Evolutionary conservation across 64 coral and sea anemone genomes (phyloP).

Genomic region (Dendronephthya gigantea): DNA sequence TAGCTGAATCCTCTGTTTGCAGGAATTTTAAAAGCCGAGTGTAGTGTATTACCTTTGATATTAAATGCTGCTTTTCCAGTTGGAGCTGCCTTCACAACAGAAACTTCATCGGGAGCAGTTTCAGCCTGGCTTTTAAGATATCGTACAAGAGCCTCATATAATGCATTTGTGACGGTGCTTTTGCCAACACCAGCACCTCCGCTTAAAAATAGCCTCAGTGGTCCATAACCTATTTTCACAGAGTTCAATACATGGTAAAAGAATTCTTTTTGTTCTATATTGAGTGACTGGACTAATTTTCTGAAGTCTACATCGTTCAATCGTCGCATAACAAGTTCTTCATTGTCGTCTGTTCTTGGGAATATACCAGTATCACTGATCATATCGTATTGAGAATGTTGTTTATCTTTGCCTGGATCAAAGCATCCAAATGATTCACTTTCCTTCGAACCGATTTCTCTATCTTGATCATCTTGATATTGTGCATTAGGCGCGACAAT

Average conservation of each 20-base stretch:
- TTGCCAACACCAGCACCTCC: slow-evolving; percentile 1
- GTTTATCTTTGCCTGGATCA: slow-evolving; percentile 39
- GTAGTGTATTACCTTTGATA: too few species aligned
- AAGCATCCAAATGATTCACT: slow-evolving; percentile 14
- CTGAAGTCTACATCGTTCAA: background rate
- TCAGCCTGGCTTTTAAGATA: background rate
- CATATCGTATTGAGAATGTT: background rate
- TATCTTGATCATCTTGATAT: slow-evolving; percentile 48
- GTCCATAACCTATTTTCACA: slow-evolving; percentile 1
- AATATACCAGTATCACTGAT: slow-evolving; percentile 10
- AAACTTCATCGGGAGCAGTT: background rate
- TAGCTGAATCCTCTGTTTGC: background rate
- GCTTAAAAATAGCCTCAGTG: background rate
- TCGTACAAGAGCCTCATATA: background rate
- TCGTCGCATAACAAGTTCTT: background rate
- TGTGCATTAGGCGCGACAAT: slow-evolving; percentile 44
- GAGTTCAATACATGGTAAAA: slow-evolving; percentile 5
- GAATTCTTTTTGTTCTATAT: slow-evolving; percentile 12
- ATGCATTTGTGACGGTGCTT: slow-evolving; percentile 12
- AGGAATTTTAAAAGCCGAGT: too few species aligned
- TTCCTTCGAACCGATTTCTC: slow-evolving; percentile 16
- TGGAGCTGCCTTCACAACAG: slow-evolving; percentile 1
- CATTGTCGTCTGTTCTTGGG: background rate
- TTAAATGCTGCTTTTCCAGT: slow-evolving; percentile 7
- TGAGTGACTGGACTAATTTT: slow-evolving; percentile 8